Base-by-base conservation (phyloP, 2,113 vertebrate genomes). In the Gracilinanus agilis region DNA sequence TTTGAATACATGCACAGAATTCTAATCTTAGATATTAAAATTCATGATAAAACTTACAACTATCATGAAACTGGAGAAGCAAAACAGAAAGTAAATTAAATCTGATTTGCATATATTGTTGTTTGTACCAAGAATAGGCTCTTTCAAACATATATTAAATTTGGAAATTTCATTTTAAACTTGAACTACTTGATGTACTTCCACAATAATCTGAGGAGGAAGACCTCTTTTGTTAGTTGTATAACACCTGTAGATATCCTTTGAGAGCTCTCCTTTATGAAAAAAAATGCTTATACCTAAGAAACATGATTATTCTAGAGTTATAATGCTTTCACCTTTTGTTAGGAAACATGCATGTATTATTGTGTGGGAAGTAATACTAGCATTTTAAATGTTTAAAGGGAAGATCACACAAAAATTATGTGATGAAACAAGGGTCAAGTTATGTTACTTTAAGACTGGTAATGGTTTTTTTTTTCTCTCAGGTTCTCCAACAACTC, bases 161-260 rank as follows among this genome's bases (percentile, higher is more conserved):
- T 88, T 94, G 90, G 25, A 24, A 44, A 10, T 90, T 93, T 94
- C 19, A 53, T 19, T 88, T 92, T 89, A 49, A 97, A 92, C 94
- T 95, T 53, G 19, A 90, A 96, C 88, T 55, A 54, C 55, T 19
- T 13, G 25, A 21, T 55, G 4, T 29, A 27, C 9, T 95, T 91
- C 55, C 92, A 61, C 88, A 89, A 54, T 9, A 89, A 90, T 92
- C 0, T 56, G 27, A 54, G 19, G 0, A 0, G 2, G 61, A 75
- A 56, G 23, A 23, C 2, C 24, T 21, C 29, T 90, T 93, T 56
- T 89, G 19, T 61, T 92, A 54, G 24, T 89, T 93, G 24, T 0
- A 88, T 75, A 96, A 55, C 53, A 44, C 9, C n/a, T 44, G 0
- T 34, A 90, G 55, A 44, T 55, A 53, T 93, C 5, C 25, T 54